Base-by-base conservation (phyloP, 2,797 vertebrate genomes). In the Microchirus variegatus region DNA sequence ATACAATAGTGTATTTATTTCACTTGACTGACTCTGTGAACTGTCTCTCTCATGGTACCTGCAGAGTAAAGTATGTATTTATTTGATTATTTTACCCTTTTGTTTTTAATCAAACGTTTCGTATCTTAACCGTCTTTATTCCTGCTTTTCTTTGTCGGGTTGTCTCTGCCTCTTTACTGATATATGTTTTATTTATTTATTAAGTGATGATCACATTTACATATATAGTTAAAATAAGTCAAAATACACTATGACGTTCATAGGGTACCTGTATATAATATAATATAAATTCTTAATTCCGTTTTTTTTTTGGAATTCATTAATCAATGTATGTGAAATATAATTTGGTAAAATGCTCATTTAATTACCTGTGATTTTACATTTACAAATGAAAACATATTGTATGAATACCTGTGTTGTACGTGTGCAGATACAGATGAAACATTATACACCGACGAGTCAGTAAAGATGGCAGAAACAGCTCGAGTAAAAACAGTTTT, bases 11-110 rank as follows among this genome's bases (percentile, higher is more conserved):
- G 6, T 45, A 17, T n/a, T n/a, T 10, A 45, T 9, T 18, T 13
- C 13, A 14, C 11, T 41, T 36, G 37, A 54, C 76, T 80, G 55
- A 80, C 67, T 67, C 9, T 87, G 17, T 77, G 38, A 86, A 80
- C 67, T 75, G 51, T 88, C 66, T 82, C 67, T 83, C 76, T 80
- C 60, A 54, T 62, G 77, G 67, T 72, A 77, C 74, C 73, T 76
- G 64, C 81, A 89, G 87, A 82, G 73, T 87, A 85, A 88, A 86
- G 83, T 88, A 89, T 87, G 83, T 86, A 76, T 88, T 77, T 75
- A 70, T 78, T 84, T 72, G 31, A 81, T 78, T 81, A 46, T 74
- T n/a, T n/a, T 53, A 5, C 2, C 63, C 12, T 59, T 31, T 55
- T 50, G 10, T 75, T 65, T 64, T n/a, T 10, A 35, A 64, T 65